Conservation (phyloP, 2,113 vertebrate species). For the Herpetotheres cachinnans region DNA sequence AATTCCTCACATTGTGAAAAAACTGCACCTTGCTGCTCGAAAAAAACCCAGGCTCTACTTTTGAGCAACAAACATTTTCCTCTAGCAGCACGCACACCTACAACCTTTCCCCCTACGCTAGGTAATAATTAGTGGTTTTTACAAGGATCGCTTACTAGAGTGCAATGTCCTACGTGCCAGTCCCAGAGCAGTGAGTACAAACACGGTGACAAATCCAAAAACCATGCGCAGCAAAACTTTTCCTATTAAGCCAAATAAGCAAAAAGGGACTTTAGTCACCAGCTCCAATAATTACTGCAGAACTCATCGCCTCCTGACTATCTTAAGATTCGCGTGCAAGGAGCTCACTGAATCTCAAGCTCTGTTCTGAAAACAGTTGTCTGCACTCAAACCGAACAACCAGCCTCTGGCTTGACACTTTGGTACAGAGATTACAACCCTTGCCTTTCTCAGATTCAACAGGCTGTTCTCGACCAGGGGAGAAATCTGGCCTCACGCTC, state of each 20-base stretch:
- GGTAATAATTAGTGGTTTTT: slow-evolving; percentile 44
- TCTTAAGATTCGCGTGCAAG: neutral
- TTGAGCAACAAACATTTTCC: neutral
- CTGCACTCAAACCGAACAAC: neutral
- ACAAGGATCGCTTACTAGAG: neutral
- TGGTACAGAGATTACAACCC: rapidly evolving
- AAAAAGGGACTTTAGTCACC: neutral
- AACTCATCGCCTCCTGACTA: neutral
- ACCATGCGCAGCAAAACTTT: rapidly evolving
- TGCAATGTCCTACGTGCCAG: neutral
- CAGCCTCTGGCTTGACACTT: rapidly evolving
- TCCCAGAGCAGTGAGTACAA: neutral
- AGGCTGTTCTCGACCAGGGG: rapidly evolving
- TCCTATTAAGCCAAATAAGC: neutral
- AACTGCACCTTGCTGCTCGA: neutral
- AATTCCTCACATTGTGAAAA: neutral
- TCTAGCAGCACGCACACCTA: neutral
- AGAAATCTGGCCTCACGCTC: neutral
- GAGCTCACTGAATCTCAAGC: neutral
- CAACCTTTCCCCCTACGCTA: neutral
- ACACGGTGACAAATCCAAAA: neutral
- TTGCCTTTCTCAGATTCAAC: neutral
- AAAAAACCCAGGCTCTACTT: neutral
- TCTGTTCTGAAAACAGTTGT: neutral
- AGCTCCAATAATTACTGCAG: neutral